Evolutionary conservation across 1,140 invertebrate genomes (phyloP).

Genomic region (Potamilus streckersoni): DNA sequence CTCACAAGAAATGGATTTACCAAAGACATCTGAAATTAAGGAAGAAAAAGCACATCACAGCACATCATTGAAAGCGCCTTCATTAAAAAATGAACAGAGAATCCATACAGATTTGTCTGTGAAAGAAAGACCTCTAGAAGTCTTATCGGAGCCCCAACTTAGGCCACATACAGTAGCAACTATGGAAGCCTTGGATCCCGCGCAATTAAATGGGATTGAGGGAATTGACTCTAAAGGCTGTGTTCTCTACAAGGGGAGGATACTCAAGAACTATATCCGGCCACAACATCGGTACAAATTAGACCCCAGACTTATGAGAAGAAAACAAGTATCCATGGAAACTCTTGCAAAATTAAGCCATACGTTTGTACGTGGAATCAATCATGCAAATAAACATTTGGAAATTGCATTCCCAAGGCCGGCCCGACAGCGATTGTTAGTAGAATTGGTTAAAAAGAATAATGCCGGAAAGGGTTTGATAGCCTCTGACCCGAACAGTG

Average conservation of each 20-base stretch:
- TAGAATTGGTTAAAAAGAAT: conserved; percentile 17
- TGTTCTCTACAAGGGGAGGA: conserved; percentile 8
- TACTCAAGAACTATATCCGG: conserved; percentile 17
- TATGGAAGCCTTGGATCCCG: not conserved
- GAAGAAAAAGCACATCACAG: not conserved
- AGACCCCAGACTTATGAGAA: conserved; percentile 23
- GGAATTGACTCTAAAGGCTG: not conserved
- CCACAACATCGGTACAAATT: conserved; percentile 24
- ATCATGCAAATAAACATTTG: conserved; percentile 23
- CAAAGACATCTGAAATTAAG: too few relatives aligned
- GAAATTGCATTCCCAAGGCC: conserved; percentile 28
- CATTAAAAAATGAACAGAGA: not conserved
- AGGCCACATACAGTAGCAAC: not conserved
- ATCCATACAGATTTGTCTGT: not conserved
- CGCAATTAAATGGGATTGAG: not conserved
- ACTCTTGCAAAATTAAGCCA: conserved; percentile 17
- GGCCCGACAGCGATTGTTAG: conserved; percentile 16
- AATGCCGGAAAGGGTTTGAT: conserved; percentile 2
- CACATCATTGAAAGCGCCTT: not conserved
- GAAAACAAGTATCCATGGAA: conserved; percentile 24
- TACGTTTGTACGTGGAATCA: conserved; percentile 16
- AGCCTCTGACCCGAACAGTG: not conserved
- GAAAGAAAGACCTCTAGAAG: not conserved
- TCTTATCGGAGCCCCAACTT: not conserved
- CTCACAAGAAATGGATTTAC: too few relatives aligned